These are phyloP conservation scores for Aptenodytes forsteri DNA, from an alignment of 2,113 vertebrate species.

Conservation along the genomic window DNA sequence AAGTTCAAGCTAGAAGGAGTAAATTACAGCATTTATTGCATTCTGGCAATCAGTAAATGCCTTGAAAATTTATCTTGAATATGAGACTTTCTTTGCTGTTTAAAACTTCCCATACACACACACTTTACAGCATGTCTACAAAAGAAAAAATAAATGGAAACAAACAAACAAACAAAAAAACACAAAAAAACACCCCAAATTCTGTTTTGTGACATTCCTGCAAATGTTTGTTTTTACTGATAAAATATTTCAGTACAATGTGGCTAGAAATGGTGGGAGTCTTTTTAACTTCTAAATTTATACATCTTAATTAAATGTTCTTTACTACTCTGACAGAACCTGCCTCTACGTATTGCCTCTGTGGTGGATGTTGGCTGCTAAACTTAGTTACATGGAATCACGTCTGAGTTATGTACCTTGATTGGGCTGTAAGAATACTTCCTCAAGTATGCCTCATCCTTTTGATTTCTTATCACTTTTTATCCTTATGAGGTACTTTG, in stretches of 20 bases:
- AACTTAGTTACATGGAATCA: not conserved
- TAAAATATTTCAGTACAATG: not conserved
- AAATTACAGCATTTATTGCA: not conserved
- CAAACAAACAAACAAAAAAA: not conserved
- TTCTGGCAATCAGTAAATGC: not conserved
- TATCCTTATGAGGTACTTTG: not conserved
- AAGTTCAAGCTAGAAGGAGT: not conserved
- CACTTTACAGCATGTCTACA: not conserved
- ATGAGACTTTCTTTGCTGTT: not conserved
- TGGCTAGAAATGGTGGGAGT: not conserved
- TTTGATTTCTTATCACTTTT: not conserved
- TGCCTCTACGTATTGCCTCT: not conserved
- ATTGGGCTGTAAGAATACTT: not conserved
- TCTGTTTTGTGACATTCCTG: not conserved
- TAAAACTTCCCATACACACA: not conserved
- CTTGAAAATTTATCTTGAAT: not conserved
- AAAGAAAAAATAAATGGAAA: not conserved
- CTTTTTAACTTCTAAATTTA: not conserved
- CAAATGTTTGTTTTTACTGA: not conserved
- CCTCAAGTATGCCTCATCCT: not conserved
- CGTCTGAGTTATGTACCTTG: not conserved
- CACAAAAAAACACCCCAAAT: too few species aligned
- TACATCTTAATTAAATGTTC: not conserved
- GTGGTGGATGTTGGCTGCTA: not conserved
- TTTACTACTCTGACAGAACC: not conserved